Base-by-base conservation (phyloP, 2,888 invertebrate species). In the Apamea anceps region DNA sequence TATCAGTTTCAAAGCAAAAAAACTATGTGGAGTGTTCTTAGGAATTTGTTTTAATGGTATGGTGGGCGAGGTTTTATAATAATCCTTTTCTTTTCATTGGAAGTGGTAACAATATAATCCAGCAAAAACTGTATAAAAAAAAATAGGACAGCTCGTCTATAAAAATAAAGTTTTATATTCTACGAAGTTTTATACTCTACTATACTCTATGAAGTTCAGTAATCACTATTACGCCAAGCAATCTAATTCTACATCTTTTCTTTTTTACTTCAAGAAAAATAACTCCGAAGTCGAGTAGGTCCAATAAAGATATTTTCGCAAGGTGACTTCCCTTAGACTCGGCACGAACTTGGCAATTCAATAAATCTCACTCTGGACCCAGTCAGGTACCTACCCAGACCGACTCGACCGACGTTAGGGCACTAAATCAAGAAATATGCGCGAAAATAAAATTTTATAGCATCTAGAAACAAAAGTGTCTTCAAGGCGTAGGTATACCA, bases 381-480 rank as follows among this genome's bases (percentile, higher is more conserved):
- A 80, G 75, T 60, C 74, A 84, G 85, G 82, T 85, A 87, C 81
- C 85, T 80, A 86, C 81, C 78, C 75, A 85, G 74, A 76, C 63
- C 60, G 32, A 65, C 71, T 74, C 72, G 37, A 72, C 78, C 75
- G 82, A 79, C 86, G 80, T 72, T 81, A 68, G 84, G 75, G 82
- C 83, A 88, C 81, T 86, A 87, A 88, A 87, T 83, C 68, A 83
- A 85, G 89, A 88, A 88, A 91, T 91, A 89, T 90, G 90, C 89
- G 85, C 78, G 88, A 92, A 90, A 91, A 92, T 91, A 91, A 92
- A 91, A 89, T 89, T 89, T 91, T 91, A 93, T 91, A 87, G 77
- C 85, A 74, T 82, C 76, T 87, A 87, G 87, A 90, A 90, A 91
- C 90, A 91, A 91, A 91, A 89, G 87, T 87, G 77, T 77, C 37